Percentiles rank a stretch among this genome's conserved stretches.
These are phyloP conservation scores for Eolophus roseicapilla DNA, from an alignment of 2,113 vertebrate species.

Conservation along the genomic window DNA sequence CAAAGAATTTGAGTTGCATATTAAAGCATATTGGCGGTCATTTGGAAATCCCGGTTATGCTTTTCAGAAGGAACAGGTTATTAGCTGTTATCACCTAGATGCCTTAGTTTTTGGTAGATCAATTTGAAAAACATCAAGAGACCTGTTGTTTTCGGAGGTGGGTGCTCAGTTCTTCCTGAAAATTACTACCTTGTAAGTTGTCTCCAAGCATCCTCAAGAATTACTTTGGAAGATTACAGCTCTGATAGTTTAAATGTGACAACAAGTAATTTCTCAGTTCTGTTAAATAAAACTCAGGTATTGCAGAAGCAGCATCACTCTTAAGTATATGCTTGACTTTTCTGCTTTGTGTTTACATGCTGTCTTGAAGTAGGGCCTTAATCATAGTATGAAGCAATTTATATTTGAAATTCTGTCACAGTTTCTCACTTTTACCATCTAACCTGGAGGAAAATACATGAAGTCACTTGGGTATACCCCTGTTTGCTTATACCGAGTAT, in stretches of 20 bases:
- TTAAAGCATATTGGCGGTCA: not conserved
- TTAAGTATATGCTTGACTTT: not conserved
- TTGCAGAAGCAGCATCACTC: not conserved
- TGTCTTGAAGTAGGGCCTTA: not conserved
- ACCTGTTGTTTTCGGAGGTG: not conserved
- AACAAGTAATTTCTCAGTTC: not conserved
- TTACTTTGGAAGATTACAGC: not conserved
- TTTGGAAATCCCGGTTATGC: not conserved
- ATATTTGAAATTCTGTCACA: not conserved
- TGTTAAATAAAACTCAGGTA: not conserved
- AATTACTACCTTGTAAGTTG: not conserved
- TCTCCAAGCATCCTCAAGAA: not conserved
- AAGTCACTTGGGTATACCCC: not conserved
- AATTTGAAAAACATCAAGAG: not conserved
- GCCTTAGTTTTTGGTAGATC: not conserved
- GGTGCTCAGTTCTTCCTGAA: not conserved
- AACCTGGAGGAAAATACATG: not conserved
- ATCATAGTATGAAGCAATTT: not conserved
- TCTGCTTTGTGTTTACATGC: not conserved
- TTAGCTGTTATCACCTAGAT: not conserved
- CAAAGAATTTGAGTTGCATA: not conserved
- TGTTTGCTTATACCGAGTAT: not conserved
- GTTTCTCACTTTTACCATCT: not conserved
- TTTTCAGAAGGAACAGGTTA: not conserved
- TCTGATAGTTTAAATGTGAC: not conserved